Evolutionary conservation across 1,140 invertebrate genomes (phyloP).

Genomic region (Leptopilina boulardi): DNA sequence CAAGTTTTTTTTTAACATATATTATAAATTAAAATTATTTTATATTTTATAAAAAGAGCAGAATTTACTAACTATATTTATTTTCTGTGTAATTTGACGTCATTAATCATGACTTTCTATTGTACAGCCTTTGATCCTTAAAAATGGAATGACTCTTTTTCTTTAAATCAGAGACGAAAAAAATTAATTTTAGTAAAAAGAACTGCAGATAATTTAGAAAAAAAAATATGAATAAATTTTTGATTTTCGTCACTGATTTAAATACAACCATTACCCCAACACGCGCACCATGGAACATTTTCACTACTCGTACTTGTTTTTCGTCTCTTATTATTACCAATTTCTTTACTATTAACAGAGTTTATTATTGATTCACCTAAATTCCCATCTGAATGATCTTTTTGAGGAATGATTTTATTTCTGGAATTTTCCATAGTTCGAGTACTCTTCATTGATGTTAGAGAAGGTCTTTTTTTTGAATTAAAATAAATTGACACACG

Average conservation of each 20-base stretch:
- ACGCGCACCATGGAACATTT: slow-evolving; percentile 91
- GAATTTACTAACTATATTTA: background rate
- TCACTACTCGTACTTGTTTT: slow-evolving; percentile 80
- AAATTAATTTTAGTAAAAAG: too few relatives aligned
- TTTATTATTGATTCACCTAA: slow-evolving; percentile 84
- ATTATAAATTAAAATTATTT: too few relatives aligned
- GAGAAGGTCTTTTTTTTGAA: slow-evolving; percentile 65
- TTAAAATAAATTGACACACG: slow-evolving; percentile 65
- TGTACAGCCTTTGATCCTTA: slow-evolving; percentile 11
- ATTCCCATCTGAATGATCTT: slow-evolving; percentile 64
- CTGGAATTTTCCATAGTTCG: slow-evolving; percentile 65
- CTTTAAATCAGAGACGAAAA: too few relatives aligned
- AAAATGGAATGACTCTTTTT: slow-evolving; percentile 5
- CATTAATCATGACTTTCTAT: background rate
- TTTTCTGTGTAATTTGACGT: slow-evolving; percentile 1
- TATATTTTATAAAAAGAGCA: too few relatives aligned
- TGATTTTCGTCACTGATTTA: slow-evolving; percentile 58
- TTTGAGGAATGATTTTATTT: slow-evolving; percentile 44
- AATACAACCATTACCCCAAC: slow-evolving; percentile 91
- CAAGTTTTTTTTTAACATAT: too few relatives aligned
- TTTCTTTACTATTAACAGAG: slow-evolving; percentile 80
- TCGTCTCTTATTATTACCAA: slow-evolving; percentile 76
- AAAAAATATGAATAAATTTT: too few relatives aligned
- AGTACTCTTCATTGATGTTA: slow-evolving; percentile 60
- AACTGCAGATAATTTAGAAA: too few relatives aligned